Percentiles rank a stretch among this genome's conserved stretches.
Conservation (phyloP, 2,113 vertebrate genomes). For the Hiodon tergisus region DNA sequence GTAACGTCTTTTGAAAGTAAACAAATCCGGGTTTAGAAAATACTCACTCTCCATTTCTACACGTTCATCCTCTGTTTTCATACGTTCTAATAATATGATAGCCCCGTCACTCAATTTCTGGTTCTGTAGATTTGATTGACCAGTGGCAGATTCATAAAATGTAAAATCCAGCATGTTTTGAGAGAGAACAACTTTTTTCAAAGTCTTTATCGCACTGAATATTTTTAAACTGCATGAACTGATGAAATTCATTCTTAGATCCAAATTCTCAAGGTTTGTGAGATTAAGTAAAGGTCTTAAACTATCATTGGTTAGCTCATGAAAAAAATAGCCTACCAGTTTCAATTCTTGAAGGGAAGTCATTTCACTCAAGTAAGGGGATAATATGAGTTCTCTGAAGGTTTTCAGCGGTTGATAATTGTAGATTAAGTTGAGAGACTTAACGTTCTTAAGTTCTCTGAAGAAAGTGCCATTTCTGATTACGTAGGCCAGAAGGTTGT, state of each 20-base stretch:
- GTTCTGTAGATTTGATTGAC: neutral
- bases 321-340: conserved; percentile 67
- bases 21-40: conserved; percentile 17
- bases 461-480: conserved; percentile 65
- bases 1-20: conserved; percentile 33
- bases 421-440: conserved; percentile 60
- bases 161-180: conserved; percentile 63
- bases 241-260: conserved; percentile 69
- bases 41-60: conserved; percentile 19
- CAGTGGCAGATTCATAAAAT: conserved; percentile 16
- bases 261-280: conserved; percentile 45
- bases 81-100: neutral
- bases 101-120: neutral
- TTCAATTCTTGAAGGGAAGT: conserved; percentile 45
- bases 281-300: conserved; percentile 50
- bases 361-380: conserved; percentile 51
- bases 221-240: conserved; percentile 37
- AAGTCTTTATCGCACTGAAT: conserved; percentile 43
- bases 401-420: conserved; percentile 60
- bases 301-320: conserved; percentile 39
- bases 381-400: conserved; percentile 50
- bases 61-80: neutral
- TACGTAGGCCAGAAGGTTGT: conserved; percentile 59
- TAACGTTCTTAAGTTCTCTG: conserved; percentile 49
- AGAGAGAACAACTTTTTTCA: conserved; percentile 53